These are phyloP conservation scores for Parazoanthus darwini DNA, from an alignment of 92 coral and sea anemone species.

Conservation along the genomic window DNA sequence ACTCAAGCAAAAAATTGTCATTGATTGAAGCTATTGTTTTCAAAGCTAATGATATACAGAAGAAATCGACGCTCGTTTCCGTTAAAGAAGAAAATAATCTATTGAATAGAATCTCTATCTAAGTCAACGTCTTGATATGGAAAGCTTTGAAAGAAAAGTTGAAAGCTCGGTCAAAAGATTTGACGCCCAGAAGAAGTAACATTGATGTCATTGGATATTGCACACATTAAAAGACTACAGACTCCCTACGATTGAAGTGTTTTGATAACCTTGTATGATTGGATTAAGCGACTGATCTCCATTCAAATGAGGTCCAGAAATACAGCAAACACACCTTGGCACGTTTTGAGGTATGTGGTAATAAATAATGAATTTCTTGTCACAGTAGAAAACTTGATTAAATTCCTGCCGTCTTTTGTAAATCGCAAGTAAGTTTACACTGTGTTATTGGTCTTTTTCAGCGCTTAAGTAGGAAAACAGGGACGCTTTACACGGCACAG, in stretches of 20 bases:
- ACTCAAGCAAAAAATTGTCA: neutral
- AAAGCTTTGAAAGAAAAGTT: neutral
- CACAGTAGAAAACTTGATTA: conserved; percentile 17
- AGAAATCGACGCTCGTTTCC: conserved; percentile 8
- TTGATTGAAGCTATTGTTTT: conserved; percentile 1
- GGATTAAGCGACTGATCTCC: conserved; percentile 1
- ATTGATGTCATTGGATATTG: neutral
- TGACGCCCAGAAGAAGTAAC: conserved; percentile 6
- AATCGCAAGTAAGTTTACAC: neutral
- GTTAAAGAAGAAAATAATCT: neutral
- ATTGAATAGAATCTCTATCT: neutral
- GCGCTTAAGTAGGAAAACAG: neutral
- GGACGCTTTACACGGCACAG: neutral
- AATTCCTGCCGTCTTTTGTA: conserved; percentile 33
- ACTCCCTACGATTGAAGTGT: neutral
- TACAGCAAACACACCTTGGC: conserved; percentile 10
- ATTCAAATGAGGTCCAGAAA: conserved; percentile 30
- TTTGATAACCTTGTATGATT: conserved; percentile 32
- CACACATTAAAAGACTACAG: conserved; percentile 5
- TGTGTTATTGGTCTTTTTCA: conserved; percentile 10
- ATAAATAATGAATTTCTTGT: conserved; percentile 25
- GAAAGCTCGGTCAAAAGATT: conserved; percentile 11
- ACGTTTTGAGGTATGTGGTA: conserved; percentile 39
- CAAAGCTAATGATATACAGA: conserved; percentile 4
- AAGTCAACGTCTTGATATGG: conserved; percentile 4